Conservation (phyloP, 2,797 vertebrate genomes). For the Gorsachius magnificus region DNA sequence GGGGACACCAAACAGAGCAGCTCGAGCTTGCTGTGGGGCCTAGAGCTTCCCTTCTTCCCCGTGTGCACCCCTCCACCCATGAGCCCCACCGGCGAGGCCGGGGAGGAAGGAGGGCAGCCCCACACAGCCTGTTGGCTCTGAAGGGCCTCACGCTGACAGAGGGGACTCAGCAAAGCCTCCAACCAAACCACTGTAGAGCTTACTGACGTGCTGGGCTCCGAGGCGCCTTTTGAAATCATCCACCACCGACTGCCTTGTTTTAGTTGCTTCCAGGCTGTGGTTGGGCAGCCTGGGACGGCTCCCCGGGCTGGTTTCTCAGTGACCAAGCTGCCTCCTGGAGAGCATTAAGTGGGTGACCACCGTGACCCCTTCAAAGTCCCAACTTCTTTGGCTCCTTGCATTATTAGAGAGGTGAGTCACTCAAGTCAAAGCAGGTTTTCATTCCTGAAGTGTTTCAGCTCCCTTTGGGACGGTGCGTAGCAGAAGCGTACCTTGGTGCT, state of each 20-base stretch:
- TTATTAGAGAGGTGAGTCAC: not conserved
- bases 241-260: not conserved
- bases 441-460: not conserved
- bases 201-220: not conserved
- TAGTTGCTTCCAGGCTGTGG: not conserved
- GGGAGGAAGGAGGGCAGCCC: not conserved
- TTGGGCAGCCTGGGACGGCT: not conserved
- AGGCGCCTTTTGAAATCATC: not conserved
- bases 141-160: not conserved
- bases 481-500: not conserved
- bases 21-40: not conserved
- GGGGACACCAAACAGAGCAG: slow-evolving; percentile 35
- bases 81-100: not conserved
- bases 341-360: not conserved
- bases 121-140: not conserved
- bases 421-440: not conserved
- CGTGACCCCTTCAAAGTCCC: not conserved
- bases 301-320: not conserved
- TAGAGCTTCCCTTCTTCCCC: slow-evolving; percentile 44
- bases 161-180: not conserved
- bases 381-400: not conserved
- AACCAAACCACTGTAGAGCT: not conserved
- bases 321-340: not conserved
- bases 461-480: not conserved
- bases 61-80: not conserved